Conservation (phyloP, 1,140 invertebrate species). For the Formica selysi region DNA sequence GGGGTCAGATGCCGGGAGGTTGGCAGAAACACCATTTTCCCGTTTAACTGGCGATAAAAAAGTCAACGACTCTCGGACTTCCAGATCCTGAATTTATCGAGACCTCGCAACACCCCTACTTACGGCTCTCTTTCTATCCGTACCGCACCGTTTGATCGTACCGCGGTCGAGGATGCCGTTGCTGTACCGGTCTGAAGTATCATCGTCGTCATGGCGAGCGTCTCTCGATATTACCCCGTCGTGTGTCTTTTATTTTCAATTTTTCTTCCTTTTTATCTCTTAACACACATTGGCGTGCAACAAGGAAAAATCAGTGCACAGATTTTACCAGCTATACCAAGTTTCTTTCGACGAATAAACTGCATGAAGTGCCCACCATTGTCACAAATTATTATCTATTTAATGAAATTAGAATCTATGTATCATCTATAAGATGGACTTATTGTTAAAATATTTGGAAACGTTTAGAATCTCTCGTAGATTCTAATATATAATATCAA, state of each 20-base stretch:
- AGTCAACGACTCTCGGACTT: slow-evolving; percentile 48
- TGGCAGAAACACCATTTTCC: slow-evolving; percentile 54
- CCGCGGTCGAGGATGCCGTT: slow-evolving; percentile 56
- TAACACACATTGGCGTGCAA: slow-evolving; percentile 38
- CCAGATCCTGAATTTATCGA: slow-evolving; percentile 62
- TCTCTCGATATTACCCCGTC: slow-evolving; percentile 55
- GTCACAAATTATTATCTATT: not conserved
- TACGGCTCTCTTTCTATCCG: slow-evolving; percentile 51
- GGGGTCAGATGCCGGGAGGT: not conserved
- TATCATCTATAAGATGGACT: not conserved
- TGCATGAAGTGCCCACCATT: not conserved
- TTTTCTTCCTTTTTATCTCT: slow-evolving; percentile 48
- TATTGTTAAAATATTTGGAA: not conserved
- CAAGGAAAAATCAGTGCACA: slow-evolving; percentile 11
- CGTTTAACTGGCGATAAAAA: slow-evolving; percentile 55
- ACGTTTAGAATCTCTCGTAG: not conserved
- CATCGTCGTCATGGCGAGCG: slow-evolving; percentile 53
- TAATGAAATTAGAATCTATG: not conserved
- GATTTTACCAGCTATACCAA: not conserved
- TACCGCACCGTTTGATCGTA: slow-evolving; percentile 63
- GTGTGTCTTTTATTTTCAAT: slow-evolving; percentile 44
- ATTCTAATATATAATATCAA: not conserved
- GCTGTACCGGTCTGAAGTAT: slow-evolving; percentile 62
- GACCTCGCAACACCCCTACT: slow-evolving; percentile 49
- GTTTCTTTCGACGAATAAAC: not conserved